Conservation (phyloP, 2,797 vertebrate species). For the Pyrocephalus nanus region DNA sequence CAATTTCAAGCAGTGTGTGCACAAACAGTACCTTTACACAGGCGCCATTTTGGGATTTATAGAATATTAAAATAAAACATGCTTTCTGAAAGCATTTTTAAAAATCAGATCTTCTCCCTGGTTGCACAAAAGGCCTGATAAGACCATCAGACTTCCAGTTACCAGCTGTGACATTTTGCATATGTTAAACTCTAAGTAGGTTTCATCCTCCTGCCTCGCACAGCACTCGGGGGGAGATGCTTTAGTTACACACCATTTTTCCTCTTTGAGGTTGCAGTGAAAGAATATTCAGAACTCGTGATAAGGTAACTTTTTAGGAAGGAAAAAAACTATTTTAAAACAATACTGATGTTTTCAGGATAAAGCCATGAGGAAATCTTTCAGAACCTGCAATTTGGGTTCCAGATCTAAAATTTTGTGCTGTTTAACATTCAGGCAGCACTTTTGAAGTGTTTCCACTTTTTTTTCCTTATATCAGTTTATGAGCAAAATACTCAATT, state of each 20-base stretch:
- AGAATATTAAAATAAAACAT: neutral
- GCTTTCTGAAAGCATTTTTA: neutral
- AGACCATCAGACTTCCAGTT: neutral
- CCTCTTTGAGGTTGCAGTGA: neutral
- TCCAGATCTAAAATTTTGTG: neutral
- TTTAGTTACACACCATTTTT: neutral
- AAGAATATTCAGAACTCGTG: neutral
- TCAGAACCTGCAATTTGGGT: neutral
- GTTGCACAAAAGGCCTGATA: neutral
- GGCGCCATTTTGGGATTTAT: neutral
- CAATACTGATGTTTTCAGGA: neutral
- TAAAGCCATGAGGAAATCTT: neutral
- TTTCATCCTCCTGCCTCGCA: neutral
- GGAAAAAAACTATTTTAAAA: neutral
- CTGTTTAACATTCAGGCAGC: neutral
- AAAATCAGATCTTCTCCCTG: neutral
- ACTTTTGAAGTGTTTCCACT: neutral
- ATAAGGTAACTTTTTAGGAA: neutral
- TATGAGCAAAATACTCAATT: neutral
- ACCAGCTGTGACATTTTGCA: neutral
- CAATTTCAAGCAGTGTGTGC: neutral
- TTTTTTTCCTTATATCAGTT: neutral
- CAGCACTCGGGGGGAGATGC: neutral
- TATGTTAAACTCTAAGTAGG: neutral
- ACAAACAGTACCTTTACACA: neutral